phyloP scores from a whole-genome alignment of 1,140 invertebrate species.

The Ostrea edulis region DNA sequence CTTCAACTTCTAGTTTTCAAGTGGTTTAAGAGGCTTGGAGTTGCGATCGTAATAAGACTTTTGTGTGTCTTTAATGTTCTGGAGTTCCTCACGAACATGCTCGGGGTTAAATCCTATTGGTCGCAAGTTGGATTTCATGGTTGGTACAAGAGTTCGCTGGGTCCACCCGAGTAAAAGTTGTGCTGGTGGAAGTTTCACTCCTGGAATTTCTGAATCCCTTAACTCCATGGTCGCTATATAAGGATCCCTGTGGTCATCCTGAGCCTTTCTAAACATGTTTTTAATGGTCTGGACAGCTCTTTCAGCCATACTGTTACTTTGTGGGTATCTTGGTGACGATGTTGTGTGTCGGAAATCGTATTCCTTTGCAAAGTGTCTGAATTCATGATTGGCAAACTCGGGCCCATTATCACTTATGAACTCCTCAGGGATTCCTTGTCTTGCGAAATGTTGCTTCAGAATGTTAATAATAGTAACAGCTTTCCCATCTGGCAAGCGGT shows the following conservation, averaged over 20 bases:
- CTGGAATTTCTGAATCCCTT: conserved; percentile 54
- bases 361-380: too few species aligned
- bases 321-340: too few species aligned
- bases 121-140: neutral
- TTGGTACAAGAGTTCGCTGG: conserved; percentile 41
- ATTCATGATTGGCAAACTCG: conserved; percentile 63
- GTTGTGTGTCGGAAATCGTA: too few species aligned
- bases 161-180: conserved; percentile 52
- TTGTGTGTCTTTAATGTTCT: neutral
- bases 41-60: neutral
- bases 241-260: too few species aligned
- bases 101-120: too few species aligned
- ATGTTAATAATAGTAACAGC: conserved; percentile 50
- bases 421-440: conserved; percentile 60
- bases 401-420: conserved; percentile 63
- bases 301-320: too few species aligned
- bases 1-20: neutral
- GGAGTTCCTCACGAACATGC: too few species aligned
- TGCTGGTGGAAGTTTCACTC: too few species aligned
- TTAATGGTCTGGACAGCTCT: too few species aligned
- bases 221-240: conserved; percentile 56
- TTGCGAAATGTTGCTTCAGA: conserved; percentile 59
- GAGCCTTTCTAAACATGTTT: too few species aligned
- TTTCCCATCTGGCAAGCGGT: conserved; percentile 46
- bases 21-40: too few species aligned